Base-by-base conservation (phyloP, 2,113 vertebrate species). In the Dermatemys mawii region DNA sequence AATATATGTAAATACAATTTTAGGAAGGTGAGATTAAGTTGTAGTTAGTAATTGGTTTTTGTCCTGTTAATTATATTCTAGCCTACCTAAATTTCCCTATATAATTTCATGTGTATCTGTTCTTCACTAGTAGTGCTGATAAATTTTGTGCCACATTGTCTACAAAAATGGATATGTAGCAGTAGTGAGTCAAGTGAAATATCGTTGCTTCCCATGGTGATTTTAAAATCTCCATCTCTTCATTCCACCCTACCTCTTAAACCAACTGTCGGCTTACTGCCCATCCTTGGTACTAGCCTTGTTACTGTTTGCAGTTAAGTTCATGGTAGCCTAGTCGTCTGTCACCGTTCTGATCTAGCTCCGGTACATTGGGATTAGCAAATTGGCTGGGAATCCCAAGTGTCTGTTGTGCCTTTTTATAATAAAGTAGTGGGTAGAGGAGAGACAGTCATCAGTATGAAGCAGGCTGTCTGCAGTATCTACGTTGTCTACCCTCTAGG, bases 351-450 rank as follows among this genome's bases (percentile, higher is more conserved):
- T 7, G 13, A 76, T 76, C 53, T 60, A 35, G 2, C 27, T 35
- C 26, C 48, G n/a, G 73, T 53, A 21, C 82, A 54, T 70, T 53
- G 22, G 19, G 76, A 83, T 53, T 3, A 70, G 70, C 60, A 57
- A 91, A 70, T 67, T 55, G 19, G 10, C 12, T 22, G 29, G 53
- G 70, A 78, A 91, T 70, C 87, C 38, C 67, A 86, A 76, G 83
- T 27, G n/a, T 2, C 73, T 57, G 14, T 29, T 24, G 3, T 83
- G 38, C 32, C n/a, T 38, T 91, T 91, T 82, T 49, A 70, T 87
- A 82, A 26, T 49, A 41, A 80, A 19, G 41, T 48, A 4, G 11
- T 8, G 55, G 21, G 22, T 1, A 41, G 81, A 83, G 54, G 87
- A 78, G 13, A 51, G 91, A 17, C 78, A 32, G 16, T 67, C 24